Base-by-base conservation (phyloP, 2,888 invertebrate species). In the Nephrotoma flavescens region DNA sequence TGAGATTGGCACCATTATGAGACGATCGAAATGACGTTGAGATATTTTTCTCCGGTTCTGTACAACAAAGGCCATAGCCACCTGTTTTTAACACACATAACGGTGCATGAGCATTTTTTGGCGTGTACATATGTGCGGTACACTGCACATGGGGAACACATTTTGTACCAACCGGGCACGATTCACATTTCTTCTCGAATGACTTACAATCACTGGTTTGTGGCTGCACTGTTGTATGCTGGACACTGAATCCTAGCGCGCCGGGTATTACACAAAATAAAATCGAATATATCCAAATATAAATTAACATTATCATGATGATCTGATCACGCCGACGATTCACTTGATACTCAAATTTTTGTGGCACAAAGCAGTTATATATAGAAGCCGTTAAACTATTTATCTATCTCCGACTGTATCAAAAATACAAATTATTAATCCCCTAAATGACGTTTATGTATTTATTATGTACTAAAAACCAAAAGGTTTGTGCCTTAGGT, bases 91-190 rank as follows among this genome's bases (percentile, higher is more conserved):
- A 90, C 86, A 93, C 93, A 88, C 95, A 95, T 41, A 91, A 89
- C 12, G 93, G 93, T 0, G 92, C 91, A 87, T 90, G 90, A 47
- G 90, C 89, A 83, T 89, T 88, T 0, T 88, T 88, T 83, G 88
- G 88, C 90, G 90, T 89, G 3, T 92, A 91, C 4, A 95, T 90
- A 89, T 94, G 94, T 0, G 94, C 94, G 0, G 95, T 95, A 89
- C 95, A 95, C 89, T 94, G 94, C 41, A 95, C 93, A 88, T 92
- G 93, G 0, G 94, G 93, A 4, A 95, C 94, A 89, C 95, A 95
- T 84, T 89, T 89, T 0, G 93, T 92, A 9, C 91, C 90, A 0
- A 91, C 90, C 0, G 92, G 92, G 88, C 94, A 95, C 0, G 89
- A 88, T 19, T 90, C 90, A 86, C 92, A 93, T 85, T 88, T 87